These are phyloP conservation scores for Eulimnadia texana DNA, from an alignment of 1,140 invertebrate species.

Conservation along the genomic window DNA sequence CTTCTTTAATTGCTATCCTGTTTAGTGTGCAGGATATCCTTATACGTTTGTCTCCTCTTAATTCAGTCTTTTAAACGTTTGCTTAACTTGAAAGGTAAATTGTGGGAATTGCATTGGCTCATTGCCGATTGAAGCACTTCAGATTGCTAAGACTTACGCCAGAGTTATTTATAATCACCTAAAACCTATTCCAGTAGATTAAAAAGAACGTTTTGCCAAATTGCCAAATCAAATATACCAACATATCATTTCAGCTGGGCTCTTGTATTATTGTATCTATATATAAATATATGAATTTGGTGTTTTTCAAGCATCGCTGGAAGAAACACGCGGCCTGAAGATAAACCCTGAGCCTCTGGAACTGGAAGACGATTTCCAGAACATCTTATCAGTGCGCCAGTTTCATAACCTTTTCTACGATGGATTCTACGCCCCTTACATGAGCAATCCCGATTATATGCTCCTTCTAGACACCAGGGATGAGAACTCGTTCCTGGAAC, in stretches of 20 bases:
- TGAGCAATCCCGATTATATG: constrained; percentile 25
- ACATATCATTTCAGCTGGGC: no score
- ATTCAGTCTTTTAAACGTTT: background rate
- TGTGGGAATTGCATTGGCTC: no score
- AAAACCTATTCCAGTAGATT: no score
- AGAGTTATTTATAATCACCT: no score
- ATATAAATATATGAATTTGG: background rate
- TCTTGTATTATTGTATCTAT: background rate
- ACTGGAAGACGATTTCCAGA: constrained; percentile 16
- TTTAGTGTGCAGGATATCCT: no score
- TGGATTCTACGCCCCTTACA: constrained; percentile 26
- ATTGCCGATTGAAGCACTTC: no score
- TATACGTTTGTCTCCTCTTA: background rate
- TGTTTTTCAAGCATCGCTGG: constrained; percentile 14
- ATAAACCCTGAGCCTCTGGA: constrained; percentile 18
- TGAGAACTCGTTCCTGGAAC: constrained; percentile 19
- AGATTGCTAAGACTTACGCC: no score
- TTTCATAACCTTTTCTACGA: constrained; percentile 27
- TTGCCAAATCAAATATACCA: background rate
- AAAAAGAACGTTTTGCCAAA: no score
- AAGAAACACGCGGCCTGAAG: constrained; percentile 18
- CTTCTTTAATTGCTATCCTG: background rate
- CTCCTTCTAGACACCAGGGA: constrained; percentile 23
- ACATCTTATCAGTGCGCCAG: constrained; percentile 17
- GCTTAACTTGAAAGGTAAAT: background rate